Evolutionary conservation across 2,113 vertebrate species (phyloP).

Genomic region (Equus quagga): DNA sequence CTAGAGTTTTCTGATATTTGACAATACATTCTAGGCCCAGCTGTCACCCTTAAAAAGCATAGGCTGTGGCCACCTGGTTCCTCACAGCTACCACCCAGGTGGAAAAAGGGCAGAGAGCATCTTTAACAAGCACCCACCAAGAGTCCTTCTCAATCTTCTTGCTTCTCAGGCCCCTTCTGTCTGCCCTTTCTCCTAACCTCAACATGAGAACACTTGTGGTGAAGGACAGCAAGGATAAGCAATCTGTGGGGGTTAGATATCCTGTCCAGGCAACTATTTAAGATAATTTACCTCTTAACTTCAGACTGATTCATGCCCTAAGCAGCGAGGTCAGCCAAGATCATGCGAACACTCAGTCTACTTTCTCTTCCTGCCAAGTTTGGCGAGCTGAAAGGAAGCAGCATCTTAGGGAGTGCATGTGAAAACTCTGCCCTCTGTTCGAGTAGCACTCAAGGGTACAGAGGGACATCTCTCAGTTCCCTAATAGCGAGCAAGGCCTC

Average conservation of each 20-base stretch:
- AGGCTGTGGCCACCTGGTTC: not conserved
- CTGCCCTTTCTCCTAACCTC: not conserved
- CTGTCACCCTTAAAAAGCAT: not conserved
- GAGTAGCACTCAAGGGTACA: not conserved
- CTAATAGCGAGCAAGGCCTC: not conserved
- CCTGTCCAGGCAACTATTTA: not conserved
- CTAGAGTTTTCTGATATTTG: not conserved
- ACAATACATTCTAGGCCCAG: not conserved
- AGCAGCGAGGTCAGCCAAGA: not conserved
- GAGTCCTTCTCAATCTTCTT: not conserved
- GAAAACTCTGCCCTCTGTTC: too few relatives aligned
- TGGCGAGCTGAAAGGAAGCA: not conserved
- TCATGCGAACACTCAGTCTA: too few relatives aligned
- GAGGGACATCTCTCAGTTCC: too few relatives aligned
- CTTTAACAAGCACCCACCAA: not conserved
- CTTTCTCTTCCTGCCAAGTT: not conserved
- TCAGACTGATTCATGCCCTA: not conserved
- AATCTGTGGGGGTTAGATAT: not conserved
- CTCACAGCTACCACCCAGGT: not conserved
- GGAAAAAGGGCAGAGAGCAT: not conserved
- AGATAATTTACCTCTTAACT: not conserved
- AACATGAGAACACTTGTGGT: accelerated
- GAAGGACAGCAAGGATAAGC: not conserved
- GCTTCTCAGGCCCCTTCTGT: not conserved
- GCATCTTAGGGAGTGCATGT: too few relatives aligned